Conservation (phyloP, 35 echinoderm and acorn worm species). For the Heliocidaris erythrogramma region DNA sequence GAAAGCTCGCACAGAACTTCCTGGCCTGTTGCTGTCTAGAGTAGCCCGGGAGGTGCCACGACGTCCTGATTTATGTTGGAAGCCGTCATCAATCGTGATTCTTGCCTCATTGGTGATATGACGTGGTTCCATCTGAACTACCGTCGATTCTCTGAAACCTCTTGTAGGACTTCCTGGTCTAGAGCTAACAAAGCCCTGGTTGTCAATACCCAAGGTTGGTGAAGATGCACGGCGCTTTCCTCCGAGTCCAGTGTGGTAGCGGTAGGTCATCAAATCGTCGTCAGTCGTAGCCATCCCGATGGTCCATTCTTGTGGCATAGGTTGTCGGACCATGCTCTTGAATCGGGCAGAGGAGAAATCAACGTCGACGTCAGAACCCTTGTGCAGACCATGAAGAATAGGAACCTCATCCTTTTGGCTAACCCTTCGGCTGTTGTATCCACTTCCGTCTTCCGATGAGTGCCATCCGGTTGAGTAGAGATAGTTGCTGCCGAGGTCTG, state of each 20-base stretch:
- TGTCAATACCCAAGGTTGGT: constrained; percentile 20
- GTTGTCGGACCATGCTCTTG: constrained; percentile 27
- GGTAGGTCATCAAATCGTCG: constrained; percentile 37
- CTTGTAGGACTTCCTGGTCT: constrained; percentile 22
- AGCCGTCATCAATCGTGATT: constrained; percentile 22
- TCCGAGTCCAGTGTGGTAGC: constrained; percentile 34
- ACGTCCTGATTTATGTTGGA: neutral
- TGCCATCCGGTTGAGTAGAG: constrained; percentile 35
- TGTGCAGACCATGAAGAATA: neutral
- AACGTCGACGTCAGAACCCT: constrained; percentile 30
- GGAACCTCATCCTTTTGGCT: neutral
- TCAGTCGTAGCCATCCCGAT: constrained; percentile 37
- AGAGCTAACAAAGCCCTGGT: constrained; percentile 28
- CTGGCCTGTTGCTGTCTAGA: neutral
- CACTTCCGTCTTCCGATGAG: constrained; percentile 20
- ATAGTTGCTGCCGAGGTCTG: constrained; percentile 14
- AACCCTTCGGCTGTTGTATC: neutral
- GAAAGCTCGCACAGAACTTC: neutral
- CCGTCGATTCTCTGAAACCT: constrained; percentile 13
- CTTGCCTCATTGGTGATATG: neutral
- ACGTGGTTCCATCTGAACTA: constrained; percentile 23
- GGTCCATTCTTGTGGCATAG: constrained; percentile 31
- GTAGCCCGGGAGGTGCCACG: neutral
- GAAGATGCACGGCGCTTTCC: constrained; percentile 15
- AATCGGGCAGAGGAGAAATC: constrained; percentile 42